Percentiles rank a stretch among this genome's conserved stretches.
Evolutionary conservation across 2,113 vertebrate species (phyloP).

Genomic region (Oenanthe oenanthe): DNA sequence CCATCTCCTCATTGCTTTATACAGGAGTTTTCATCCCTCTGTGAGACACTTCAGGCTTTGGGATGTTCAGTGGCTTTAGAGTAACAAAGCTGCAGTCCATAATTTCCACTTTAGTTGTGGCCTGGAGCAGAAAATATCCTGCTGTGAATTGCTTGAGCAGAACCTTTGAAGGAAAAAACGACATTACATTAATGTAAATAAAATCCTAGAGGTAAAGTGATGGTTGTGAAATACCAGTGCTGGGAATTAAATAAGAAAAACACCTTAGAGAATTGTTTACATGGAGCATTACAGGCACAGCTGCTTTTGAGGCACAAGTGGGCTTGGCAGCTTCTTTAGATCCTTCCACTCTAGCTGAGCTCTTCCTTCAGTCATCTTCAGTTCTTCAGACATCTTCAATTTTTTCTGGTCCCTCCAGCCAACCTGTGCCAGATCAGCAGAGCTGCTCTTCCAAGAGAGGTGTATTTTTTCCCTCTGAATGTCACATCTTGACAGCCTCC

Average conservation of each 20-base stretch:
- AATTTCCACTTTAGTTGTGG: neutral
- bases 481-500: rapidly evolving
- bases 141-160: neutral
- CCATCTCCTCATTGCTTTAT: neutral
- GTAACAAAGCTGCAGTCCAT: neutral
- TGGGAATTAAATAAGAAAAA: neutral
- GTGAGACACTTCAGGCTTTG: neutral
- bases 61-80: neutral
- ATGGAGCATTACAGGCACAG: neutral
- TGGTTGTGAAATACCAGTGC: neutral
- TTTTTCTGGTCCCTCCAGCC: neutral
- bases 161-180: neutral
- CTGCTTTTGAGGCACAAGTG: neutral
- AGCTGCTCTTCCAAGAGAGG: neutral
- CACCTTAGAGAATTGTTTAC: neutral
- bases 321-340: neutral
- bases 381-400: neutral
- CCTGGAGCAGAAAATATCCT: neutral
- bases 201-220: neutral
- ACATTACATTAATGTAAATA: neutral
- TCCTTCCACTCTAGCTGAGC: neutral
- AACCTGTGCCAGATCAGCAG: neutral
- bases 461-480: neutral
- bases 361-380: neutral
- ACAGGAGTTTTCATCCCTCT: neutral